phyloP scores from a whole-genome alignment of 2,888 invertebrate species.

The Lasioglossum marginatum region DNA sequence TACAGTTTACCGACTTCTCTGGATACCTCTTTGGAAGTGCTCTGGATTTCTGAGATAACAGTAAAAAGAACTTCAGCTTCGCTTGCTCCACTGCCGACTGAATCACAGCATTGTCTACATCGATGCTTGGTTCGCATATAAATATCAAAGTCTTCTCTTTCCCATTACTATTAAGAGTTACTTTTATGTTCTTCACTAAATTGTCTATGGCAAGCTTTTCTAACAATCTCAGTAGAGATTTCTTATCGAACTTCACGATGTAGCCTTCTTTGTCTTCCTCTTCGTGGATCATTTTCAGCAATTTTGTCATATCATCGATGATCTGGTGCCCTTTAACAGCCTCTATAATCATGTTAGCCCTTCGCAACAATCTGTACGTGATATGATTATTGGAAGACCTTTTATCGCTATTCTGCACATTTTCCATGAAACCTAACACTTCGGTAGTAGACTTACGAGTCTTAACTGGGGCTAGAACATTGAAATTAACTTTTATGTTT shows the following conservation, averaged over 20 bases:
- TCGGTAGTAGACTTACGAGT: constrained; percentile 71
- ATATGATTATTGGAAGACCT: constrained; percentile 75
- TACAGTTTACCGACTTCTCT: constrained; percentile 23
- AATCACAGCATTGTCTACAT: constrained; percentile 85
- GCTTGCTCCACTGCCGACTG: constrained; percentile 87
- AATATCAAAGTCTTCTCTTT: constrained; percentile 85
- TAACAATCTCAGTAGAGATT: constrained; percentile 88
- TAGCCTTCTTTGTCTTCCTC: constrained; percentile 86
- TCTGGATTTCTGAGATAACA: constrained; percentile 52
- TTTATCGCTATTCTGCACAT: constrained; percentile 69
- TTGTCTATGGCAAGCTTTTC: constrained; percentile 86
- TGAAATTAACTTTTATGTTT: constrained; percentile 80
- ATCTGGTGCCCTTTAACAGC: constrained; percentile 87
- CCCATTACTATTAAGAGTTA: constrained; percentile 84
- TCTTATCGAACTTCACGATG: constrained; percentile 87
- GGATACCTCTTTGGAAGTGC: constrained; percentile 18
- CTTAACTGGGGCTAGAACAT: constrained; percentile 77
- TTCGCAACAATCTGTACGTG: constrained; percentile 85
- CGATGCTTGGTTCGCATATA: constrained; percentile 86
- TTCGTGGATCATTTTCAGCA: constrained; percentile 86
- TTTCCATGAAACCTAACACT: constrained; percentile 78
- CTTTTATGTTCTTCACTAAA: constrained; percentile 86
- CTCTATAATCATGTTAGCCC: constrained; percentile 88
- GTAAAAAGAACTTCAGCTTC: constrained; percentile 86
- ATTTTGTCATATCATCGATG: constrained; percentile 85